Evolutionary conservation across 2,113 vertebrate genomes (phyloP), one percentile per base, ranked within the genome.

Genomic region (Mastomys coucha): DNA sequence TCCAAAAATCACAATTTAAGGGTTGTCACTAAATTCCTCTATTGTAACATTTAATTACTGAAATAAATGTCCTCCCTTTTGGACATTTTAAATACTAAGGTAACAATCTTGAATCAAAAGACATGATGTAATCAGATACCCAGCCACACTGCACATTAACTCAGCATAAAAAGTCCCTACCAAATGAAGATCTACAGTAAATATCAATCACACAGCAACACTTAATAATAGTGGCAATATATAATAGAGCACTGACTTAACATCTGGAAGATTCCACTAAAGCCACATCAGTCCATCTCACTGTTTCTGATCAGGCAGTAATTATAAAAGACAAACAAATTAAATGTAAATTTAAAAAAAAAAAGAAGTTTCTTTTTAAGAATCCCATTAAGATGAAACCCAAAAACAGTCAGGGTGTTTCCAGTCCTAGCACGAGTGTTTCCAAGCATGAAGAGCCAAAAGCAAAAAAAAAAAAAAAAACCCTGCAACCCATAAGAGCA

Each of bases 391-490:
- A 97, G 94, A 98, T 80, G 98, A 98, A 93, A 97, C 97, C 86
- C 94, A 17, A 95, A 97, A 95, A 58, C 53, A 97, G 96, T 91
- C 91, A 96, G 97, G 97, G 98, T 97, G 97, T 97, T 97, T 95
- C 97, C 98, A 94, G 92, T 96, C 96, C 97, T 94, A 94, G 24
- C 42, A 95, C 97, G 91, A 97, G 98, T 97, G 98, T 98, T 97
- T 96, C 98, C 98, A 98, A 86, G 98, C 98, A 98, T 98, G 98
- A 98, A 98, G 98, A 98, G 98, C 98, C 98, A 97, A 98, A 98
- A 98, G 97, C 98, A n/a, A n/a, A 98, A 96, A 98, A 91, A 97
- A 92, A 97, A 98, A 98, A 97, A 97, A 98, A 98, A 98, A 96
- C 98, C 98, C 97, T 97, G 97, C 97, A 98, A 98, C 98, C 98